Base-by-base conservation (phyloP, 2,888 invertebrate species). In the Ophion costatus region DNA sequence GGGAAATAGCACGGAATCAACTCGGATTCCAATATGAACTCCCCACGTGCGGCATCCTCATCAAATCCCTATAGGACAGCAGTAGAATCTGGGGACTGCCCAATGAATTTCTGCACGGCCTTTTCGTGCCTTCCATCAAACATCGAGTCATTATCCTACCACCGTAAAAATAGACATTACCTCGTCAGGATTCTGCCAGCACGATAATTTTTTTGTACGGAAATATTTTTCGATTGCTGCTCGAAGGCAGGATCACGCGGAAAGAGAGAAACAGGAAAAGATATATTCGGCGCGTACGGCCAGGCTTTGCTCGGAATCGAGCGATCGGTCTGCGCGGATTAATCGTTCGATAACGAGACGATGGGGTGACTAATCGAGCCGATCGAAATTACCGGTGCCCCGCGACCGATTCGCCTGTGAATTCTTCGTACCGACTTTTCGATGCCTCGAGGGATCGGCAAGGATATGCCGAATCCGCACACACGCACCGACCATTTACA, bases 321-420 rank as follows among this genome's bases (percentile, higher is more conserved):
- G 66, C 38, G 29, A 29, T 29, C 78, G 78, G 83, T 10, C 64
- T 67, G 70, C 86, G 85, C 11, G 51, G 85, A 89, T 89, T 89
- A 88, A 88, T 89, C 85, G 88, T 81, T 86, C 87, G 84, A 89
- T 89, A 89, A 87, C 85, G 86, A 88, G 87, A 89, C 82, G 87
- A 88, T 88, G 85, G 85, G 88, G 87, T 87, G 81, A 86, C 88
- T 88, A 87, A 88, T 88, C 87, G 87, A 87, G 80, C 87, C 86
- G 86, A 89, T 88, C 88, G 87, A 88, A 89, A 87, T 87, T 87
- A 84, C 80, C 67, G 83, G 59, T 67, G 56, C n/a, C 38, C 66
- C 14, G 14, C 61, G 83, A 83, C 80, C 80, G 80, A 83, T 77
- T 20, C 76, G 45, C 76, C 66, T 20, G 66, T 38, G 45, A 66